A percentile compares a stretch with the other conserved stretches of the same genome.
Evolutionary conservation across 2,113 vertebrate genomes (phyloP).

Genomic region (Porphyrio hochstetteri): DNA sequence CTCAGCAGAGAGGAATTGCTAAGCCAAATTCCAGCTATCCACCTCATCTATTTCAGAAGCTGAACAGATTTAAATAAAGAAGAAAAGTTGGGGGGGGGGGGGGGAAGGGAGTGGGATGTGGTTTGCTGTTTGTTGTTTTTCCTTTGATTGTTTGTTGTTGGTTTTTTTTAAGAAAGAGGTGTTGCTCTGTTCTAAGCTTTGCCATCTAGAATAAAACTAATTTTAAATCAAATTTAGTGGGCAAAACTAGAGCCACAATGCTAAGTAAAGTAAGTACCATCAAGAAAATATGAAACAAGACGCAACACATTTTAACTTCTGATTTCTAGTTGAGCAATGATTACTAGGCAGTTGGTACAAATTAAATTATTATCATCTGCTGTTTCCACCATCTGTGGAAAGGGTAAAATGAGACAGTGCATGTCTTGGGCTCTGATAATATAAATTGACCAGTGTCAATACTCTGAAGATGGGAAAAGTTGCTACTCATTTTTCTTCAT

Average conservation of each 20-base stretch:
- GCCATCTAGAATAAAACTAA: neutral
- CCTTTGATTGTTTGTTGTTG: neutral
- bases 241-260: neutral
- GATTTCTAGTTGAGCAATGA: neutral
- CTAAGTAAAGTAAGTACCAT: neutral
- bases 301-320: neutral
- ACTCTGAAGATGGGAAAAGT: neutral
- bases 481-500: neutral
- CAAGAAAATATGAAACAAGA: neutral
- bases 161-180: neutral
- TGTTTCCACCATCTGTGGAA: neutral
- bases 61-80: neutral
- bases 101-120: too few relatives aligned
- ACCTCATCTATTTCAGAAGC: neutral
- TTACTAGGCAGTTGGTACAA: neutral
- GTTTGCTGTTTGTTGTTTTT: neutral
- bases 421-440: neutral
- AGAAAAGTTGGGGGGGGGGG: accelerated
- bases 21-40: neutral
- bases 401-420: neutral
- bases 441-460: neutral
- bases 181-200: neutral
- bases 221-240: neutral
- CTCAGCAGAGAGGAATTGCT: neutral
- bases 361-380: neutral